Base-by-base conservation (phyloP, 2,797 vertebrate species). In the Knipowitschia caucasica region DNA sequence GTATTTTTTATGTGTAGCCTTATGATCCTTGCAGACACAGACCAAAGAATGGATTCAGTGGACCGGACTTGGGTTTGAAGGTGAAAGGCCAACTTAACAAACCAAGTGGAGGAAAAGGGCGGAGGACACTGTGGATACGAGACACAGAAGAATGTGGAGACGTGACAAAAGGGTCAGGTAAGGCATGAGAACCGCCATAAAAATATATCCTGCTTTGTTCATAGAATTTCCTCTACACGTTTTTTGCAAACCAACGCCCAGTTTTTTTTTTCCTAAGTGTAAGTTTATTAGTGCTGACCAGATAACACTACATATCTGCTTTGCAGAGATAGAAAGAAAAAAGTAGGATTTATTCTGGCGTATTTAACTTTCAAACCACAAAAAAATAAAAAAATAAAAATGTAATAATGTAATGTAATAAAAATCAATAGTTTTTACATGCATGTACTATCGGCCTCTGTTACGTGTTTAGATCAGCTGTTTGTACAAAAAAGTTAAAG, bases 161-260 rank as follows among this genome's bases (percentile, higher is more conserved):
- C 66, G 58, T 61, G 50, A 64, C 24, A 58, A 17, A 31, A 35
- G 39, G 70, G 75, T 83, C 71, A 80, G 65, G 64, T 78, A 62
- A 70, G 75, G 71, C 69, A 76, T 69, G 75, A 75, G 69, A 80
- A 80, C 46, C 49, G 53, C 34, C 45, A 56, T 60, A 64, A 69
- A 76, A 78, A 59, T 30, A 42, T 67, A 71, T 76, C 71, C 73
- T 67, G 78, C 43, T 73, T 62, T 73, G 23, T 49, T 63, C 67
- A 40, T 56, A 71, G 75, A 82, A 77, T 71, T 70, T 63, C 67
- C 68, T 36, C 12, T 60, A 54, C 45, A 52, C 43, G n/a, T 54
- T 70, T 55, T 64, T 56, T 33, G 64, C 60, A 29, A 61, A 55
- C 61, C 35, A 56, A 80, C 66, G 55, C 64, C 62, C 63, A 77